A percentile compares a stretch with the other conserved stretches of the same genome.
phyloP scores from a whole-genome alignment of 2,797 vertebrate species.

The Hapalemur alaotrensis region DNA sequence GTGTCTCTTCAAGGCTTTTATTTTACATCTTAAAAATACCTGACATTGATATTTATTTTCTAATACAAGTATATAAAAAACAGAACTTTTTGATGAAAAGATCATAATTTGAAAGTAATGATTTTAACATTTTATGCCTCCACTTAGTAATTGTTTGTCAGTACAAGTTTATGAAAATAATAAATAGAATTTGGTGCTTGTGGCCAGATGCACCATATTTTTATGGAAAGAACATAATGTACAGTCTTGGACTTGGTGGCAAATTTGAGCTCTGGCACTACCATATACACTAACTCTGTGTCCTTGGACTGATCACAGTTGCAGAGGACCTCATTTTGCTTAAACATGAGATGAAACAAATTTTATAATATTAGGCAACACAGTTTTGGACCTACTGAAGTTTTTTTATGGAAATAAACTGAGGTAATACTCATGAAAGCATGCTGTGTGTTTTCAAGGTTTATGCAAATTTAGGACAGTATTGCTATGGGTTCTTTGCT shows the following conservation, averaged over 20 bases:
- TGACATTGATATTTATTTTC: conserved; percentile 5
- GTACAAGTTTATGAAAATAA: conserved; percentile 56
- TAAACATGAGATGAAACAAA: not conserved
- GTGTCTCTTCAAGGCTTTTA: not conserved
- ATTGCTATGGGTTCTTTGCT: not conserved
- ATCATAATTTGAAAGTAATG: conserved; percentile 23
- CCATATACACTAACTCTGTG: not conserved
- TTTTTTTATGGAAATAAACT: not conserved
- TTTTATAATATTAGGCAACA: not conserved
- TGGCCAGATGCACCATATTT: not conserved
- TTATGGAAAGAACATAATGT: not conserved
- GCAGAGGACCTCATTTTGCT: not conserved
- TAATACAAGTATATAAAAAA: conserved; percentile 29
- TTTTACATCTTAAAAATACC: conserved; percentile 49
- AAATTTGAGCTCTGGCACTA: not conserved
- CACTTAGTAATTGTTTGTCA: conserved; percentile 32
- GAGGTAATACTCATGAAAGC: not conserved
- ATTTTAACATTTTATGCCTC: conserved; percentile 41
- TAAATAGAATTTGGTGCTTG: conserved; percentile 30
- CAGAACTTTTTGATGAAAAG: conserved; percentile 13
- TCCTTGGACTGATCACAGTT: not conserved
- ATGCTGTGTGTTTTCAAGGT: not conserved
- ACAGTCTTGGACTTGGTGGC: not conserved
- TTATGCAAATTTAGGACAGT: not conserved
- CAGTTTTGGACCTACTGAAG: not conserved